Conservation (phyloP, 1,140 invertebrate species). For the Scaptomyza graminum region DNA sequence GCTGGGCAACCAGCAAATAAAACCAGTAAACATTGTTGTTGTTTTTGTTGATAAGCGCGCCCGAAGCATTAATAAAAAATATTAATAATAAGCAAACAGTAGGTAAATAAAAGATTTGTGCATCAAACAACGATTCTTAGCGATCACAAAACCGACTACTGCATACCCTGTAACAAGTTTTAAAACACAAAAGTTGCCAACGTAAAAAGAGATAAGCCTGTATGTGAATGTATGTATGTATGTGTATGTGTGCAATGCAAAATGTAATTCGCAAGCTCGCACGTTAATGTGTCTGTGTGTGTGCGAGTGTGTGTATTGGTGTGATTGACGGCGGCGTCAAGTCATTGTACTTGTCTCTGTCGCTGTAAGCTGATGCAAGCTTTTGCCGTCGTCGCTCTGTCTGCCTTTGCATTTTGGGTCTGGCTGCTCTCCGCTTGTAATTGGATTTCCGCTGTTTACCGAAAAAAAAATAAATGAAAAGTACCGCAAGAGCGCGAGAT, state of each 20-base stretch:
- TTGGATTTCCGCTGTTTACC: constrained; percentile 75
- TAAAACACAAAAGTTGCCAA: too few relatives aligned
- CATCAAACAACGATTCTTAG: not conserved
- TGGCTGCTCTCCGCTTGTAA: constrained; percentile 56
- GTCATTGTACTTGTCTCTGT: constrained; percentile 50
- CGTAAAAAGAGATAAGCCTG: not conserved
- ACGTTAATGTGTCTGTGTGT: constrained; percentile 2
- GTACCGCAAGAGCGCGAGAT: constrained; percentile 6
- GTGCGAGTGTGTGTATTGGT: constrained; percentile 1
- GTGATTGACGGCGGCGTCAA: constrained; percentile 22
- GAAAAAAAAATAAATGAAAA: constrained; percentile 15
- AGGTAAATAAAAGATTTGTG: constrained; percentile 37
- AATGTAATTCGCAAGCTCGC: too few relatives aligned
- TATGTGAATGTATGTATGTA: not conserved
- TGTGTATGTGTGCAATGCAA: not conserved
- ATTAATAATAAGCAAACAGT: constrained; percentile 10
- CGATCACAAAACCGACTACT: not conserved
- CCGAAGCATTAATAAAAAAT: constrained; percentile 26
- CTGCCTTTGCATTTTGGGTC: constrained; percentile 54
- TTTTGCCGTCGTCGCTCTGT: constrained; percentile 38
- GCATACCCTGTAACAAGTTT: too few relatives aligned
- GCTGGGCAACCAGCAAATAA: constrained; percentile 51
- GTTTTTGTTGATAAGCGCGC: constrained; percentile 59
- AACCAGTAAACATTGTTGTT: constrained; percentile 38
- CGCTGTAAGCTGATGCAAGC: constrained; percentile 33